phyloP scores from a whole-genome alignment of 2,797 vertebrate species.

The Pantherophis alleghaniensis region DNA sequence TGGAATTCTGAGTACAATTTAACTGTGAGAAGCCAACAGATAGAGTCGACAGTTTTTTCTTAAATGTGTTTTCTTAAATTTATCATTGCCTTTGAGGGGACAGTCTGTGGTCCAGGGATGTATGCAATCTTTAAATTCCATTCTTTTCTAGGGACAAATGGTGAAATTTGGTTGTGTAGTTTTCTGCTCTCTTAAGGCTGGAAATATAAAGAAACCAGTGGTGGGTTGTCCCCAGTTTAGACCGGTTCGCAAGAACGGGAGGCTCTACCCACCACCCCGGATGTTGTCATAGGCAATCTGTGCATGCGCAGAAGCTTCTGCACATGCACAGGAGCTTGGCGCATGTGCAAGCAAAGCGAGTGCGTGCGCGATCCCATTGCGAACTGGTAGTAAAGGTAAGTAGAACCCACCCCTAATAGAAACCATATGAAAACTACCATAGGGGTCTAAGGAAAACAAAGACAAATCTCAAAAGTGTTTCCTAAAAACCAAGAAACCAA shows the following conservation, averaged over 20 bases:
- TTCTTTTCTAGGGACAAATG: not conserved
- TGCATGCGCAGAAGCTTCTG: too few relatives aligned
- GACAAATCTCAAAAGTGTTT: not conserved
- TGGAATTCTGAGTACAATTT: not conserved
- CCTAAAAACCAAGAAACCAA: not conserved
- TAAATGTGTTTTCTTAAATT: not conserved
- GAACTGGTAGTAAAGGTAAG: too few relatives aligned
- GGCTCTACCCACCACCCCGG: too few relatives aligned
- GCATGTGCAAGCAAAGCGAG: too few relatives aligned
- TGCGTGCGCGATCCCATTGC: too few relatives aligned
- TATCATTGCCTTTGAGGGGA: not conserved
- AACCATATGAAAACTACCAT: not conserved
- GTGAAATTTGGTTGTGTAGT: not conserved
- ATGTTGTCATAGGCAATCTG: too few relatives aligned
- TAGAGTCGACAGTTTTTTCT: not conserved
- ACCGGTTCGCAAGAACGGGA: too few relatives aligned
- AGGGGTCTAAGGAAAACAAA: not conserved
- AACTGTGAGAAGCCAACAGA: not conserved
- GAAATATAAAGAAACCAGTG: not conserved
- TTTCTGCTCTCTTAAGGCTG: not conserved
- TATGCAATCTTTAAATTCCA: not conserved
- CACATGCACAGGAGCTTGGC: too few relatives aligned
- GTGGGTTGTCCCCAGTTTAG: too few relatives aligned
- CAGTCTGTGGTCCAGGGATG: not conserved
- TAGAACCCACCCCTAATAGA: too few relatives aligned